phyloP scores from a whole-genome alignment of 1,140 invertebrate species.

The Patella vulgata region DNA sequence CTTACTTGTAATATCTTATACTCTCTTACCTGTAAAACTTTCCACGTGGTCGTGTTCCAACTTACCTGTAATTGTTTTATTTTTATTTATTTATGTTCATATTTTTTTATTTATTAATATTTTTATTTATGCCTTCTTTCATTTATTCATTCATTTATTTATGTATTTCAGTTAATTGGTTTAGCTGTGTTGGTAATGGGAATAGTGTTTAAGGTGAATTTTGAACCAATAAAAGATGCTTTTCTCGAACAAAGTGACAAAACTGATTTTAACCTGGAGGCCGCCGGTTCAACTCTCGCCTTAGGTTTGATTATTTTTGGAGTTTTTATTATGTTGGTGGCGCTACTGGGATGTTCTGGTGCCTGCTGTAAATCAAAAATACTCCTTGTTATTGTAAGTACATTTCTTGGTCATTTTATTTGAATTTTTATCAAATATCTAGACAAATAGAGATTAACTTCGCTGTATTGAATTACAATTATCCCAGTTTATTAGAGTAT shows the following conservation, averaged over 20 bases:
- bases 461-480: background rate
- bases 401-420: background rate
- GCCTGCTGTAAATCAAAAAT: slow-evolving; percentile 16
- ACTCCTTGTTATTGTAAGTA: slow-evolving; percentile 22
- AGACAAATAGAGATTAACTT: background rate
- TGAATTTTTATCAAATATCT: too few species aligned
- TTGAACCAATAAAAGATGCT: slow-evolving; percentile 16
- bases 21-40: too few species aligned
- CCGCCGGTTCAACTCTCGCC: slow-evolving; percentile 15
- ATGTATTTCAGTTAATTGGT: slow-evolving; percentile 16
- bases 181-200: slow-evolving; percentile 9
- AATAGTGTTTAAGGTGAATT: slow-evolving; percentile 25
- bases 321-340: slow-evolving; percentile 16
- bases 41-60: too few species aligned
- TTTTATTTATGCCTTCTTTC: background rate
- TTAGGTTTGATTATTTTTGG: slow-evolving; percentile 17
- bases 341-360: slow-evolving; percentile 15
- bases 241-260: slow-evolving; percentile 1
- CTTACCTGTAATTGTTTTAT: too few species aligned
- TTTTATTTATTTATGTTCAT: too few species aligned
- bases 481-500: background rate
- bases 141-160: background rate
- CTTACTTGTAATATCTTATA: too few species aligned
- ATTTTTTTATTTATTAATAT: too few species aligned
- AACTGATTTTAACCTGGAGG: slow-evolving; percentile 13